Conservation (phyloP, 2,888 invertebrate genomes). For the Amaurobius ferox region DNA sequence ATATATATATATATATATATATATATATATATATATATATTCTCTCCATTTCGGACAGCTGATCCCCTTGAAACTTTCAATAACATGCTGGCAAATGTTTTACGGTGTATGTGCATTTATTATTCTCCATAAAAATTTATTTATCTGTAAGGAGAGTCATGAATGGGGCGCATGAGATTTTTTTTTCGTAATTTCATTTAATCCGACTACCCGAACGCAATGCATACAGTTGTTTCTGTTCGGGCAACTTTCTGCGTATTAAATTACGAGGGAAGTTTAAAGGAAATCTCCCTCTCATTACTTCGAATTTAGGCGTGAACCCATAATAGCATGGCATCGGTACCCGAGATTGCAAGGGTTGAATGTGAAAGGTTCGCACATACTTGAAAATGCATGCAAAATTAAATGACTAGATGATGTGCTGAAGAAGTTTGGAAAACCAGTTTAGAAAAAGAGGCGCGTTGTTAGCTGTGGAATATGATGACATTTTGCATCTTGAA, state of each 20-base stretch:
- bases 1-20: too few species aligned
- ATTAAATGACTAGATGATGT: neutral
- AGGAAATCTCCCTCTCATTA: neutral
- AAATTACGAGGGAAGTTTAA: neutral
- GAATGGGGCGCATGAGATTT: too few species aligned
- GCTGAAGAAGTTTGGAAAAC: neutral
- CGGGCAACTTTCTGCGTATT: neutral
- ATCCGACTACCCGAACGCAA: neutral
- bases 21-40: too few species aligned
- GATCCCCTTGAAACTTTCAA: too few species aligned
- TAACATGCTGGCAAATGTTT: too few species aligned
- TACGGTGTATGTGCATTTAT: too few species aligned
- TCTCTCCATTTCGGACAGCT: too few species aligned
- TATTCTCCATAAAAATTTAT: too few species aligned
- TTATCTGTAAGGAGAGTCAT: too few species aligned
- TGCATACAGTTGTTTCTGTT: neutral
- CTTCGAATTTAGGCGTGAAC: conserved; percentile 12
- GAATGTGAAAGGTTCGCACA: neutral
- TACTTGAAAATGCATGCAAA: neutral
- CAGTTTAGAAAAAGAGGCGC: neutral
- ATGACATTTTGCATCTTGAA: neutral
- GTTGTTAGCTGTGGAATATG: neutral
- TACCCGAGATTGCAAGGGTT: neutral
- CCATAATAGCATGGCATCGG: neutral
- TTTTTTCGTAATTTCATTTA: too few species aligned